A percentile compares a stretch with the other conserved stretches of the same genome.
These are phyloP conservation scores for Morone chrysops DNA, from an alignment of 2,113 vertebrate species.

Conservation along the genomic window DNA sequence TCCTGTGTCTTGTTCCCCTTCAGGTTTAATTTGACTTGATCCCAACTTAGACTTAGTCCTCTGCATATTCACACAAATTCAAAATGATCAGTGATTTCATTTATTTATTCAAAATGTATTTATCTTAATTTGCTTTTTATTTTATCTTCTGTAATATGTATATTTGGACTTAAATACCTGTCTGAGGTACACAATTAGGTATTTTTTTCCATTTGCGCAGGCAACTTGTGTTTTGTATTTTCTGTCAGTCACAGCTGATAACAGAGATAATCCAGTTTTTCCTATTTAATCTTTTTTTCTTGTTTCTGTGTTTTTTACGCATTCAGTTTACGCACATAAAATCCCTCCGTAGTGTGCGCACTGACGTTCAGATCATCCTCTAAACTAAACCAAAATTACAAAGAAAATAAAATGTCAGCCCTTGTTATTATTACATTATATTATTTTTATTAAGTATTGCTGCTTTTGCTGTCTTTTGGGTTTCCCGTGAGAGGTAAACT, in stretches of 20 bases:
- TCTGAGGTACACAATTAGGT: not conserved
- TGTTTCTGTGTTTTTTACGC: not conserved
- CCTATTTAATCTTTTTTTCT: not conserved
- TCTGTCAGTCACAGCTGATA: not conserved
- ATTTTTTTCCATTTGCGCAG: not conserved
- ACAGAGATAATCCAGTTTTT: not conserved
- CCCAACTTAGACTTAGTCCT: not conserved
- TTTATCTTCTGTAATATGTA: not conserved
- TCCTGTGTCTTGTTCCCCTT: not conserved
- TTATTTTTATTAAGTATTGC: not conserved
- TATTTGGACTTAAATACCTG: not conserved
- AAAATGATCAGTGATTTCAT: not conserved
- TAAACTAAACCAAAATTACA: not conserved
- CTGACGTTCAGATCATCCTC: not conserved
- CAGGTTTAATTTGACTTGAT: not conserved
- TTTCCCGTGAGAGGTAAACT: not conserved
- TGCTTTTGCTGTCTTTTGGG: not conserved
- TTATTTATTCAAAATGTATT: not conserved
- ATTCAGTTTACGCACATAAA: not conserved
- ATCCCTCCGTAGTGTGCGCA: not conserved
- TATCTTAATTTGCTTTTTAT: not conserved
- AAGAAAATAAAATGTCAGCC: not conserved
- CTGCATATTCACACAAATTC: not conserved
- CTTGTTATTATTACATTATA: not conserved
- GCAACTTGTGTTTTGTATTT: not conserved